Evolutionary conservation across 1,140 invertebrate species (phyloP).

Genomic region (Octopus sinensis): DNA sequence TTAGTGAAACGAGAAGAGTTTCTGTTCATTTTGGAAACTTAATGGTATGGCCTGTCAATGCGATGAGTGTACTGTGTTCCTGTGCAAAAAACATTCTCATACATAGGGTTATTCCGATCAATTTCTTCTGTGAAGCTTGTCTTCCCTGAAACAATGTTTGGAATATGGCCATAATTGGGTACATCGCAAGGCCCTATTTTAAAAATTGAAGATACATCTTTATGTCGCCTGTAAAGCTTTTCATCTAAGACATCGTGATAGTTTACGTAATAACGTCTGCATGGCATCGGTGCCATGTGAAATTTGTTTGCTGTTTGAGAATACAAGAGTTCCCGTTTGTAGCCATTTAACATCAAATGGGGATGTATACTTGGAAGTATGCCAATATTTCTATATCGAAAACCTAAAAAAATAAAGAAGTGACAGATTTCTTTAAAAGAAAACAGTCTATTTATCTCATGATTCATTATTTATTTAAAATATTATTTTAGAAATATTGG

Average conservation of each 20-base stretch:
- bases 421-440: background rate
- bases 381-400: background rate
- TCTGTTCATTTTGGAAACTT: background rate
- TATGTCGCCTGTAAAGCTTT: background rate
- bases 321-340: background rate
- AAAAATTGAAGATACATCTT: background rate
- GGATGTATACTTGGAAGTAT: background rate
- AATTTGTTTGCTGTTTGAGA: too few species aligned
- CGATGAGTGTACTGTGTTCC: background rate
- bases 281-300: too few species aligned
- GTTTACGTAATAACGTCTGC: background rate
- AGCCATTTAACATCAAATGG: background rate
- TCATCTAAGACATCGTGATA: background rate
- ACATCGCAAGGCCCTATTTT: background rate
- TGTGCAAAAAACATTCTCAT: background rate
- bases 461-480: too few species aligned
- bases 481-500: too few species aligned
- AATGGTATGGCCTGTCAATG: background rate
- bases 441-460: background rate
- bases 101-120: background rate
- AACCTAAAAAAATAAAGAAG: background rate
- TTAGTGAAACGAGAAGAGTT: too few species aligned
- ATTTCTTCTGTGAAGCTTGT: background rate
- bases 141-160: background rate
- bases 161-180: background rate